Conservation (phyloP, 1,140 invertebrate genomes). For the Drosophila watanabei region DNA sequence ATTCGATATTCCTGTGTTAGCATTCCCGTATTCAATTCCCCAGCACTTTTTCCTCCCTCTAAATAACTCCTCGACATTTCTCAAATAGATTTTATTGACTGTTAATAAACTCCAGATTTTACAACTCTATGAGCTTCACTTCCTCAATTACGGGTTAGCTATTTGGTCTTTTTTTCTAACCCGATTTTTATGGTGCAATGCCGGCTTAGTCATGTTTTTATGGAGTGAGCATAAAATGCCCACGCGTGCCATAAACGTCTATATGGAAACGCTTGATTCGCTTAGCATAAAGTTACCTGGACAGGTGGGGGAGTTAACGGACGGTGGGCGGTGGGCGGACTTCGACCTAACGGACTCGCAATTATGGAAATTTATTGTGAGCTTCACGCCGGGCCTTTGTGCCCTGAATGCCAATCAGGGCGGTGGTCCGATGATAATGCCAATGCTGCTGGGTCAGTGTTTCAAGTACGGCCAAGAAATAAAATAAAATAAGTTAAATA, state of each 20-base stretch:
- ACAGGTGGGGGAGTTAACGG: not conserved
- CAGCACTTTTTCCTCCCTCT: not conserved
- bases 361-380: constrained; percentile 83
- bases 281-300: constrained; percentile 57
- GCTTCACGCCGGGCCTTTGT: constrained; percentile 46
- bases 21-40: not conserved
- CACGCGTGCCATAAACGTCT: constrained; percentile 63
- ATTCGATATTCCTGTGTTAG: too few relatives aligned
- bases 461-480: constrained; percentile 46
- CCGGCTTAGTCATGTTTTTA: constrained; percentile 35
- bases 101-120: constrained; percentile 9
- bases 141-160: constrained; percentile 26
- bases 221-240: constrained; percentile 53
- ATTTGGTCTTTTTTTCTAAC: constrained; percentile 31
- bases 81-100: not conserved
- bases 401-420: constrained; percentile 73
- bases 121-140: constrained; percentile 10
- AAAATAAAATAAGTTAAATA: constrained; percentile 28
- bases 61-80: not conserved
- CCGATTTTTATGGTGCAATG: constrained; percentile 33
- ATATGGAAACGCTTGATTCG: constrained; percentile 68
- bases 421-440: constrained; percentile 39
- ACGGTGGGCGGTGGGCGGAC: constrained; percentile 8
- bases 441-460: constrained; percentile 50
- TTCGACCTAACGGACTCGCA: constrained; percentile 67